Evolutionary conservation across 2,888 invertebrate genomes (phyloP).

Genomic region (Hirtodrosophila duncani): DNA sequence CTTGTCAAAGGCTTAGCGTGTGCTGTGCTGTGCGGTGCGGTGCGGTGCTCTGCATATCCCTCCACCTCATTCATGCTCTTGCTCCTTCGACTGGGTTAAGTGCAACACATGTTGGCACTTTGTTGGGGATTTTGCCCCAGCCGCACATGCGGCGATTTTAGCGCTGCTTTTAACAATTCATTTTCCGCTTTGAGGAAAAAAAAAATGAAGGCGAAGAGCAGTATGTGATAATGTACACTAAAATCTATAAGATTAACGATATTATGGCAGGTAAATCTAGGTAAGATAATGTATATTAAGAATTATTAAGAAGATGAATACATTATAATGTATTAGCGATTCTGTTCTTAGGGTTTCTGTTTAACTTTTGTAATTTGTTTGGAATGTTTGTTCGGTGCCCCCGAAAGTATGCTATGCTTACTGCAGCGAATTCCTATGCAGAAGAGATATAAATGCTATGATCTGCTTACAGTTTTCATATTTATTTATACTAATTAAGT

Average conservation of each 20-base stretch:
- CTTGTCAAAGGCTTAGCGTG: slow-evolving; percentile 55
- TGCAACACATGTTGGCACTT: slow-evolving; percentile 72
- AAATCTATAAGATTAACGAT: neutral
- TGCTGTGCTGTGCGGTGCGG: slow-evolving; percentile 34
- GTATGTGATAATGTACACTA: neutral
- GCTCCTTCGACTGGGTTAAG: slow-evolving; percentile 48
- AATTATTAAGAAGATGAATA: neutral
- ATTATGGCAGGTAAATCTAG: too few relatives aligned
- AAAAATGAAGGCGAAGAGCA: neutral
- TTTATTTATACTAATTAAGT: too few relatives aligned
- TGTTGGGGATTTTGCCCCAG: slow-evolving; percentile 62
- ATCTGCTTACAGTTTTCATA: too few relatives aligned
- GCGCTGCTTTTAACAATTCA: slow-evolving; percentile 35
- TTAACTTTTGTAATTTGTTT: too few relatives aligned
- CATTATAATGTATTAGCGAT: slow-evolving; percentile 1
- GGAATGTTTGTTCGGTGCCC: too few relatives aligned
- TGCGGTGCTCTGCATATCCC: neutral
- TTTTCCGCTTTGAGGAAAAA: slow-evolving; percentile 10
- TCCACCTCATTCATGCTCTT: neutral
- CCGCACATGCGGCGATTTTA: slow-evolving; percentile 33
- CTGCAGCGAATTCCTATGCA: too few relatives aligned
- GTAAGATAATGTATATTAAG: too few relatives aligned
- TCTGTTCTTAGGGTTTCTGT: too few relatives aligned
- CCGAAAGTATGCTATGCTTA: too few relatives aligned
- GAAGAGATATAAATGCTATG: too few relatives aligned